phyloP scores from a whole-genome alignment of 2,888 invertebrate genomes.

The Drosophila demipolita region DNA sequence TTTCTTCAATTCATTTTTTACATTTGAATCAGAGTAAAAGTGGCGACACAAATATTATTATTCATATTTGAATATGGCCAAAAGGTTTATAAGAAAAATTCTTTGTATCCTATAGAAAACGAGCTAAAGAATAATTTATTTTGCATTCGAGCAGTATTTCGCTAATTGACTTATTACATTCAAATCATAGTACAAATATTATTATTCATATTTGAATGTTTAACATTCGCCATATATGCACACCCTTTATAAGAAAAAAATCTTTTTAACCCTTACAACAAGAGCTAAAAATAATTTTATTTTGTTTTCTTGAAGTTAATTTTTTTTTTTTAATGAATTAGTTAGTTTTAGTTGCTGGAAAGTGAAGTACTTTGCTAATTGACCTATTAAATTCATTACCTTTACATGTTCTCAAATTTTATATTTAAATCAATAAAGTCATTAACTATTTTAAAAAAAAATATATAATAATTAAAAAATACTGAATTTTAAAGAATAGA shows the following conservation, averaged over 20 bases:
- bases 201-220: conserved; percentile 4
- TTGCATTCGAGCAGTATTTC: not conserved
- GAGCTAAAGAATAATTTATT: not conserved
- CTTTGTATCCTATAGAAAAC: not conserved
- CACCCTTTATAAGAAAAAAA: not conserved
- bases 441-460: not conserved
- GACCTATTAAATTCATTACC: not conserved
- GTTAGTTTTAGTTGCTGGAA: too few relatives aligned
- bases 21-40: not conserved
- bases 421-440: too few relatives aligned
- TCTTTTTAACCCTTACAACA: not conserved
- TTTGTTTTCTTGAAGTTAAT: not conserved
- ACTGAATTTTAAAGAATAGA: not conserved
- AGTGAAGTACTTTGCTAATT: not conserved
- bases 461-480: not conserved
- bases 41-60: not conserved
- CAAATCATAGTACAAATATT: not conserved
- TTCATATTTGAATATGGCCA: not conserved
- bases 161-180: not conserved
- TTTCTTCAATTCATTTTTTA: too few relatives aligned
- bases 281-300: not conserved
- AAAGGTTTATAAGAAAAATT: not conserved
- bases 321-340: too few relatives aligned
- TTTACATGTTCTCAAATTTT: too few relatives aligned
- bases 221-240: not conserved